A percentile compares a stretch with the other conserved stretches of the same genome.
phyloP scores from a whole-genome alignment of 2,888 invertebrate species.

The Perizoma affinitatum region DNA sequence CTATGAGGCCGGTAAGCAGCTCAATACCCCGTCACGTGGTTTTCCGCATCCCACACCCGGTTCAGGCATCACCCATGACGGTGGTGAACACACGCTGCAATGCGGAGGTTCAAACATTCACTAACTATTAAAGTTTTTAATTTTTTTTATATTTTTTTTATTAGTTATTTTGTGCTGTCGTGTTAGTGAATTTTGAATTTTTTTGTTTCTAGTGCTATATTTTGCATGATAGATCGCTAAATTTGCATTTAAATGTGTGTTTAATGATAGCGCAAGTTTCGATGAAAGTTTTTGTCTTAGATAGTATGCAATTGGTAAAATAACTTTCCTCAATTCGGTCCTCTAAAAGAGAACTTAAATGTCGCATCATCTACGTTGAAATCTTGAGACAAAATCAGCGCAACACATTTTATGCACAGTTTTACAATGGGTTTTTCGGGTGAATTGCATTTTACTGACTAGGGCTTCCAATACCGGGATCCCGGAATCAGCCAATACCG shows the following conservation, averaged over 20 bases:
- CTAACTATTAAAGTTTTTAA: conserved; percentile 55
- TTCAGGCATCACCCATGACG: conserved; percentile 65
- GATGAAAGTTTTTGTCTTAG: not conserved
- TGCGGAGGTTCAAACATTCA: conserved; percentile 81
- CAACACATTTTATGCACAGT: no score
- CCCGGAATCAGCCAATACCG: no score
- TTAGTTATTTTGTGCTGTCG: conserved; percentile 51
- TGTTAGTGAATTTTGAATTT: conserved; percentile 60
- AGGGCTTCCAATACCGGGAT: no score
- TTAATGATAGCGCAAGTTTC: no score
- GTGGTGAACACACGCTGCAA: conserved; percentile 69
- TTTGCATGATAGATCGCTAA: conserved; percentile 24
- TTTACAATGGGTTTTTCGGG: no score
- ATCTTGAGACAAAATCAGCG: no score
- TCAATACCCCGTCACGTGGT: conserved; percentile 69
- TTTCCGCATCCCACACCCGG: conserved; percentile 36
- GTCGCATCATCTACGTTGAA: no score
- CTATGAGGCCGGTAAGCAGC: conserved; percentile 86
- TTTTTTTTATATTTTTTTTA: conserved; percentile 39
- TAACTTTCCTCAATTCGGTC: no score
- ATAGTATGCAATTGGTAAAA: not conserved
- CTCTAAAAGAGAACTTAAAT: no score
- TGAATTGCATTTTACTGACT: no score
- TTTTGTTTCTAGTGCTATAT: conserved; percentile 36
- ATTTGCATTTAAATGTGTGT: conserved; percentile 5